Evolutionary conservation across 2,797 vertebrate genomes (phyloP).

Genomic region (Acanthis flammea): DNA sequence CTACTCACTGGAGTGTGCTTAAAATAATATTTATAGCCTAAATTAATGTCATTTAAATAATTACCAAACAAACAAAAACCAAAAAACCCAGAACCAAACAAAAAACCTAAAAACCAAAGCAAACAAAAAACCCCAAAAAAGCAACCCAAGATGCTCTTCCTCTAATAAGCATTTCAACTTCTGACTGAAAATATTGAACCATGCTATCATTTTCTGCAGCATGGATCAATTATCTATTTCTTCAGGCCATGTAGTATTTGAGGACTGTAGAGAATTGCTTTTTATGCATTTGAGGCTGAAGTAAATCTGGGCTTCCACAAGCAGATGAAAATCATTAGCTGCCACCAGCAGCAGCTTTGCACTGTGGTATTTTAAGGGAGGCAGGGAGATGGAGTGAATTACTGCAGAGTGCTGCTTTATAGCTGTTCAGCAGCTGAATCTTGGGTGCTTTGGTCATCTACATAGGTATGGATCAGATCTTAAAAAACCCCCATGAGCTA

Average conservation of each 20-base stretch:
- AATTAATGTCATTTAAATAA: not conserved
- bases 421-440: not conserved
- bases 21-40: not conserved
- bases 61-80: not conserved
- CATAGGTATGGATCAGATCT: not conserved
- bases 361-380: not conserved
- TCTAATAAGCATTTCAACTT: not conserved
- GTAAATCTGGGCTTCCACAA: not conserved
- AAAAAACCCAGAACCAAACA: not conserved
- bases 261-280: not conserved
- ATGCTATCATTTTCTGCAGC: not conserved
- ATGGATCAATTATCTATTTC: not conserved
- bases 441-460: not conserved
- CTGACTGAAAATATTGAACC: not conserved
- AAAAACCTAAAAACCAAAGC: not conserved
- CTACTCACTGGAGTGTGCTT: not conserved
- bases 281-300: not conserved
- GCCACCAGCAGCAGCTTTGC: not conserved
- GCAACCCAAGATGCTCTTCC: not conserved
- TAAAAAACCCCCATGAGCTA: not conserved
- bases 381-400: not conserved
- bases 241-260: not conserved
- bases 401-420: not conserved
- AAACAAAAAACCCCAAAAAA: not conserved
- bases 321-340: not conserved